phyloP scores from a whole-genome alignment of 2,888 invertebrate genomes.

The Coenonympha glycerion region DNA sequence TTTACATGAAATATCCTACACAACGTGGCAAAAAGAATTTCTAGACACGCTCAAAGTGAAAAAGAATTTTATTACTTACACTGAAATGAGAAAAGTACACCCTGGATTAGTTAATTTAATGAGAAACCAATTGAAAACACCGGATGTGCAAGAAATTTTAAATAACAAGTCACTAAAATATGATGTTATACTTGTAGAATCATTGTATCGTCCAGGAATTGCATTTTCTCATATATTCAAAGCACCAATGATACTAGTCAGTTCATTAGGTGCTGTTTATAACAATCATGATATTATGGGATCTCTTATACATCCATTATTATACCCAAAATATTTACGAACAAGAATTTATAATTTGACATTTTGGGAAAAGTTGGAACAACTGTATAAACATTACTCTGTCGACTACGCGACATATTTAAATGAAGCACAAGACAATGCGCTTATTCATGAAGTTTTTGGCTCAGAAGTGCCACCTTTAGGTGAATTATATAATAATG shows the following conservation, averaged over 20 bases:
- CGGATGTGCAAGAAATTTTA: conserved; percentile 24
- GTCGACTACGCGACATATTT: conserved; percentile 5
- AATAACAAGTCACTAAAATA: conserved; percentile 28
- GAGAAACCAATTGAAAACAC: conserved; percentile 15
- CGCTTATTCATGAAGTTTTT: conserved; percentile 30
- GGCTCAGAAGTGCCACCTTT: conserved; percentile 34
- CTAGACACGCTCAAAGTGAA: conserved; percentile 13
- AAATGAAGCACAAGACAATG: conserved; percentile 24
- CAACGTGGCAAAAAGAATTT: conserved; percentile 25
- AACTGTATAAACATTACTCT: conserved; percentile 29
- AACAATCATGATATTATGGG: conserved; percentile 33
- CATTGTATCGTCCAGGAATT: conserved; percentile 31
- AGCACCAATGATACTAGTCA: conserved; percentile 38
- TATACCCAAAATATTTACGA: conserved; percentile 33
- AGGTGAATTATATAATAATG: conserved; percentile 33
- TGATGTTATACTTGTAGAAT: conserved; percentile 44
- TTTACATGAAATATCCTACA: conserved; percentile 43
- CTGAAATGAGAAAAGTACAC: conserved; percentile 1
- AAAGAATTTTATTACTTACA: not conserved
- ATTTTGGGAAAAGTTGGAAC: conserved; percentile 35
- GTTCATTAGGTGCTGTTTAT: conserved; percentile 33
- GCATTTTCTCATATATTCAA: conserved; percentile 41
- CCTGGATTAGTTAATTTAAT: not conserved
- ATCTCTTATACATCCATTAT: conserved; percentile 35
- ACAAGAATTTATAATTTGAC: conserved; percentile 35